Evolutionary conservation across 1,140 invertebrate species (phyloP).

Genomic region (Leguminivora glycinivorella): DNA sequence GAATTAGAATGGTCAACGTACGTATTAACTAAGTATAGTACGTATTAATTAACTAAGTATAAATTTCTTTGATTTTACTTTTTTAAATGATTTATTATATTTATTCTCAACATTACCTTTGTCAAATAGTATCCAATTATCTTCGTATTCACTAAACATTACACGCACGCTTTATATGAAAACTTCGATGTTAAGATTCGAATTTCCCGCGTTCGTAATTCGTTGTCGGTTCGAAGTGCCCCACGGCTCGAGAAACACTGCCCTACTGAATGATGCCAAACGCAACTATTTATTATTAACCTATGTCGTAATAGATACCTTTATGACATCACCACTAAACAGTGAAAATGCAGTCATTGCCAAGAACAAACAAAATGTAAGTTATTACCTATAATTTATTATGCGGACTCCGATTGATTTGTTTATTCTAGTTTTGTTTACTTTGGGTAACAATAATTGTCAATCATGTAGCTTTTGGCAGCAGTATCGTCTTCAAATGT

Average conservation of each 20-base stretch:
- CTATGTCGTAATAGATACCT: conserved; percentile 33
- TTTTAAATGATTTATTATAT: too few species aligned
- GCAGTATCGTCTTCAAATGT: conserved; percentile 13
- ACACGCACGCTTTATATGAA: background rate
- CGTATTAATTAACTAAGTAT: too few species aligned
- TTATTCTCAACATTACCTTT: background rate
- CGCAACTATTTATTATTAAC: conserved; percentile 46
- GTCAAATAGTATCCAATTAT: background rate
- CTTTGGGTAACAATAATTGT: conserved; percentile 33
- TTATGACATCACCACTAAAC: conserved; percentile 45
- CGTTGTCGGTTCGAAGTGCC: conserved; percentile 40
- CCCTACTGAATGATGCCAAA: conserved; percentile 58
- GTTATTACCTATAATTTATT: conserved; percentile 6
- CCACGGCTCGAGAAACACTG: conserved; percentile 40
- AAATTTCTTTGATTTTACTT: too few species aligned
- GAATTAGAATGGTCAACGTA: too few species aligned
- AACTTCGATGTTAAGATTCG: background rate
- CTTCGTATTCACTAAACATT: background rate
- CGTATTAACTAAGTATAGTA: too few species aligned
- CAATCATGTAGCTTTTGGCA: background rate
- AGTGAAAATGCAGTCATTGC: conserved; percentile 38
- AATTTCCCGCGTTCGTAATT: conserved; percentile 25
- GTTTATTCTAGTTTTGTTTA: conserved; percentile 72
- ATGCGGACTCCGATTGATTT: conserved; percentile 11
- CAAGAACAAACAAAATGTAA: conserved; percentile 33